Percentiles rank a stretch among this genome's conserved stretches.
These are phyloP conservation scores for Periophthalmodon schlosseri DNA, from an alignment of 2,113 vertebrate species.

Conservation along the genomic window DNA sequence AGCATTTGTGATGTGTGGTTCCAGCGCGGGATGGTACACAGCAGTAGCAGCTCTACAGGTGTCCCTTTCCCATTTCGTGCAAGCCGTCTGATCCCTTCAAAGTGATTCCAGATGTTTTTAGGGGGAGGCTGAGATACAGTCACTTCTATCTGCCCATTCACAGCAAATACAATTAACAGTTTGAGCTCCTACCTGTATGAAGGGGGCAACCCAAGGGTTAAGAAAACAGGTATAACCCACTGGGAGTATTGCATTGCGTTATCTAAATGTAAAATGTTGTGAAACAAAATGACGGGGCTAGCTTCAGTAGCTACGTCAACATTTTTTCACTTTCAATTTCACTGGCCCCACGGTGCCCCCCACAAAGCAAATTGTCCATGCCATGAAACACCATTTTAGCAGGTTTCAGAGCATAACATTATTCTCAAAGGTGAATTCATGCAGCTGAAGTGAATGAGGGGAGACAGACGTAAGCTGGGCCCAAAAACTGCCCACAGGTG, in stretches of 20 bases:
- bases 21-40: slow-evolving; percentile 51
- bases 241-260: slow-evolving; percentile 64
- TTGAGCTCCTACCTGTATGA: slow-evolving; percentile 64
- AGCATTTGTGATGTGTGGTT: slow-evolving; percentile 47
- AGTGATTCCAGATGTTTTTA: slow-evolving; percentile 76
- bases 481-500: slow-evolving; percentile 37
- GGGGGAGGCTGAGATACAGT: slow-evolving; percentile 63
- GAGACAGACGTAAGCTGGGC: slow-evolving; percentile 9
- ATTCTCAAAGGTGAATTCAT: slow-evolving; percentile 8
- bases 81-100: slow-evolving; percentile 70
- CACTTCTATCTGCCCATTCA: slow-evolving; percentile 56
- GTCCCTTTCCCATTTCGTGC: slow-evolving; percentile 69
- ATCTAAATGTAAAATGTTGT: slow-evolving; percentile 64
- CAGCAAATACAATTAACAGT: slow-evolving; percentile 75
- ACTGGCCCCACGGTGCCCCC: slow-evolving; percentile 27
- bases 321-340: slow-evolving; percentile 43
- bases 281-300: slow-evolving; percentile 54
- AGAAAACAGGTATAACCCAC: slow-evolving; percentile 55
- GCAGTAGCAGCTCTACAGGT: slow-evolving; percentile 67
- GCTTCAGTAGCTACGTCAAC: slow-evolving; percentile 57
- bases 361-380: slow-evolving; percentile 30
- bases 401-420: slow-evolving; percentile 20
- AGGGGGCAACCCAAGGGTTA: slow-evolving; percentile 64
- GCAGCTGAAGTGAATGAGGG: slow-evolving; percentile 12
- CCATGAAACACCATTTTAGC: slow-evolving; percentile 23